Percentiles rank a stretch among this genome's conserved stretches.
Conservation (phyloP, 2,888 invertebrate genomes). For the Euzophera pinguis region DNA sequence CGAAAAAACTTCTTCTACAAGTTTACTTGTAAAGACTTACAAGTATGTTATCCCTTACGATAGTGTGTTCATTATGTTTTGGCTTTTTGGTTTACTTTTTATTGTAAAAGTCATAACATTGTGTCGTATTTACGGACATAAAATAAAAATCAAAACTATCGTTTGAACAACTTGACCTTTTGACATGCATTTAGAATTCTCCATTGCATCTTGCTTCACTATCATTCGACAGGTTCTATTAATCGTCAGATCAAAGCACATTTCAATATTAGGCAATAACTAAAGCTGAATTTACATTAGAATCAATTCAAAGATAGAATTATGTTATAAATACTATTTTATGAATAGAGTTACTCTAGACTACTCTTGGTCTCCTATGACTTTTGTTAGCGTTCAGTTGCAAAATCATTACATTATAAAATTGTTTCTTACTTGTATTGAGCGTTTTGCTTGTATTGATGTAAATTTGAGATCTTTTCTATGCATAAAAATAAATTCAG, state of each 20-base stretch:
- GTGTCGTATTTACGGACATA: too few relatives aligned
- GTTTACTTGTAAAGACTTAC: too few relatives aligned
- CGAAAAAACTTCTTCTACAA: too few relatives aligned
- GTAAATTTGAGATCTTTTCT: too few relatives aligned
- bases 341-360: neutral
- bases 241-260: constrained; percentile 2
- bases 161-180: neutral
- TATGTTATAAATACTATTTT: neutral
- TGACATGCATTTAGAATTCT: constrained; percentile 24
- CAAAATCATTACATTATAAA: neutral
- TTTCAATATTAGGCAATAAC: constrained; percentile 7
- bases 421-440: too few relatives aligned
- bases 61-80: too few relatives aligned
- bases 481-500: too few relatives aligned
- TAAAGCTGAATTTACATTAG: neutral
- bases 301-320: neutral
- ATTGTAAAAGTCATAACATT: too few relatives aligned
- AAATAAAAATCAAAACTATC: neutral
- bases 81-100: too few relatives aligned
- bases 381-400: neutral
- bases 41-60: too few relatives aligned
- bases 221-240: constrained; percentile 24
- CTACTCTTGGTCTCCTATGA: neutral
- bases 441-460: too few relatives aligned
- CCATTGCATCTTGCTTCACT: constrained; percentile 23